A percentile compares a stretch with the other conserved stretches of the same genome.
Conservation (phyloP, 2,888 invertebrate genomes). For the Lepetodrilus schrolli region DNA sequence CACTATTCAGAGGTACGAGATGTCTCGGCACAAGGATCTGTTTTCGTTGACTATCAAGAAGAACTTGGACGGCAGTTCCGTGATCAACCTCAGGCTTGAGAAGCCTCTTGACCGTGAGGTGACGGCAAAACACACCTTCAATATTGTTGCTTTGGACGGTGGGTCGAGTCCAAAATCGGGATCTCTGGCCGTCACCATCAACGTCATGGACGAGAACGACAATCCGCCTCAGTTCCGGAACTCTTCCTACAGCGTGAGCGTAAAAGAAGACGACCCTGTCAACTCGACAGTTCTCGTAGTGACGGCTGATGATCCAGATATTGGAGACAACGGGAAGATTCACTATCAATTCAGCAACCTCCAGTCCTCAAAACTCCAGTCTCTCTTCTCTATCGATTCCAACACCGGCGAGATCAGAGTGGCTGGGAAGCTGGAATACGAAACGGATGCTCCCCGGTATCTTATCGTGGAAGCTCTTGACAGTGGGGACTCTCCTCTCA, state of each 20-base stretch:
- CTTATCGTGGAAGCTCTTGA: slow-evolving; percentile 46
- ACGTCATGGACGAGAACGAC: slow-evolving; percentile 63
- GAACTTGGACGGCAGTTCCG: slow-evolving; percentile 59
- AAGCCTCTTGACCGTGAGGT: slow-evolving; percentile 58
- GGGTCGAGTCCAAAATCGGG: slow-evolving; percentile 52
- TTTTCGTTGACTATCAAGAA: slow-evolving; percentile 56
- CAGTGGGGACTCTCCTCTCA: slow-evolving; percentile 42
- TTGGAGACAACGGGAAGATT: slow-evolving; percentile 54
- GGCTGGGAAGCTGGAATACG: slow-evolving; percentile 23
- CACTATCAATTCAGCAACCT: slow-evolving; percentile 47
- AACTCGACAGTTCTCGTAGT: slow-evolving; percentile 31
- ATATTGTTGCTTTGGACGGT: slow-evolving; percentile 60
- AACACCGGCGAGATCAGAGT: slow-evolving; percentile 35
- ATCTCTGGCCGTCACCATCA: slow-evolving; percentile 51
- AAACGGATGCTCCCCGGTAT: slow-evolving; percentile 31
- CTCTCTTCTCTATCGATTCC: slow-evolving; percentile 40
- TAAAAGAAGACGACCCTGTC: slow-evolving; percentile 45
- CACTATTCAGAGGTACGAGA: slow-evolving; percentile 59
- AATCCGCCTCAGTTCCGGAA: slow-evolving; percentile 52
- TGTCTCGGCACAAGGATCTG: slow-evolving; percentile 46
- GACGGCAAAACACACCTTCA: slow-evolving; percentile 51
- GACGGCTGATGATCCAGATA: slow-evolving; percentile 56
- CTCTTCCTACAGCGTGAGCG: slow-evolving; percentile 47
- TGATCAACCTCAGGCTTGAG: slow-evolving; percentile 55
- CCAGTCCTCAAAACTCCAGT: slow-evolving; percentile 34